Conservation (phyloP, 30 jellyfish, hydroid and myxozoan species). For the Hydractinia symbiolongicarpus region DNA sequence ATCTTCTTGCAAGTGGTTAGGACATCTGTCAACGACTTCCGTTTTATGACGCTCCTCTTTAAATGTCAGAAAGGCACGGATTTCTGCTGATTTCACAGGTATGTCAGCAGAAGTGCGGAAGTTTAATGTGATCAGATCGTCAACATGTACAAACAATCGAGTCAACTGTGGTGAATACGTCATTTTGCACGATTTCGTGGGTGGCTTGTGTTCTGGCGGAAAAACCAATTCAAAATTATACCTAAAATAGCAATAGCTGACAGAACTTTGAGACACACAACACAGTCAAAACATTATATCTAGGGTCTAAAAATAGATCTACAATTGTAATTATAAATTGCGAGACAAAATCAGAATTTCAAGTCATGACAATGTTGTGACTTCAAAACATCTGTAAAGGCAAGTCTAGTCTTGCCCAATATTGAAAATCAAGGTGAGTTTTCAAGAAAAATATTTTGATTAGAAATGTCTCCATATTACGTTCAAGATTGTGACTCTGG, state of each 20-base stretch:
- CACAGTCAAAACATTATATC: too few species aligned
- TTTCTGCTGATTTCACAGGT: neutral
- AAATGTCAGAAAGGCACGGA: neutral
- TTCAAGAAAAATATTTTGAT: too few species aligned
- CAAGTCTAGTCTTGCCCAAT: too few species aligned
- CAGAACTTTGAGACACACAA: too few species aligned
- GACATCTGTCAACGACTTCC: conserved; percentile 12
- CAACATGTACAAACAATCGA: neutral
- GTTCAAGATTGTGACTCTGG: too few species aligned
- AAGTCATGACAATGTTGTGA: too few species aligned
- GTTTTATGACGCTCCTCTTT: neutral
- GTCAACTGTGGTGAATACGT: neutral
- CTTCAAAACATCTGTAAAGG: too few species aligned
- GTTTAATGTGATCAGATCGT: neutral
- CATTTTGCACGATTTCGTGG: neutral
- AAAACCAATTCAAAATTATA: neutral
- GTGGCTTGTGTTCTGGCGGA: neutral
- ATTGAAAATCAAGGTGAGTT: too few species aligned
- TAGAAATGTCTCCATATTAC: too few species aligned
- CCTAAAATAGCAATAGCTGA: neutral
- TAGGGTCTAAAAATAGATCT: too few species aligned
- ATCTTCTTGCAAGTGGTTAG: neutral
- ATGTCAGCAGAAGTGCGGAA: neutral
- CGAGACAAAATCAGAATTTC: too few species aligned
- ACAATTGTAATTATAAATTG: too few species aligned